Evolutionary conservation across 2,888 invertebrate genomes (phyloP), one percentile per base, ranked within the genome.

Genomic region (Andrena chrysosceles): DNA sequence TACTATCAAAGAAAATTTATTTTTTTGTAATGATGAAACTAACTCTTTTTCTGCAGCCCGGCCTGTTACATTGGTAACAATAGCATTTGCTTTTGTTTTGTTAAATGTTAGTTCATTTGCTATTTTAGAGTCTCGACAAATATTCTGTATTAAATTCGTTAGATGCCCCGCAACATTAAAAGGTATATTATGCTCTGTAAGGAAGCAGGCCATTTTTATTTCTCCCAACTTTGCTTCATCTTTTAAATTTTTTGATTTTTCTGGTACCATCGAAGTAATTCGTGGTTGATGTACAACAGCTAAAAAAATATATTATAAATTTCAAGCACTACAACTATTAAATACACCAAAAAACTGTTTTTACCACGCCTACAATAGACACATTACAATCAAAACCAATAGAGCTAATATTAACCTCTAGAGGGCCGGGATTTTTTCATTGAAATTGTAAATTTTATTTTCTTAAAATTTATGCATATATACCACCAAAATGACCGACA

Each of bases 121-220:
- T 13, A 20, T 7, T 52, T 52, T 52, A n/a, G 52, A 20, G 20
- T 52, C 20, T 20, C 0, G 20, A 7, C 52, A 52, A 52, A 52
- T 20, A 6, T 52, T 52, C 13, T 52, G 7, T 13, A 52, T 52
- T 52, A 52, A 52, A 52, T 52, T 0, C 20, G 10, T 52, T 8
- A 52, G 13, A 20, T 52, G 52, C 10, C 20, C n/a, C 13, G 52
- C 52, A 13, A 52, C 52, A 20, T 52, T 52, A 6, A 52, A 52
- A n/a, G 52, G 20, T 2, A 52, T 54, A 54, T 54, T 54, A 20
- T 54, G 52, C 13, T 54, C 52, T 13, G 20, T 13, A 54, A 54
- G 52, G 52, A 54, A 23, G 7, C 52, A n/a, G n/a, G 52, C 52
- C n/a, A 54, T 54, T 54, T 54, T 54, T 54, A 54, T 54, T 54